phyloP scores from a whole-genome alignment of 2,113 vertebrate genomes.

The Prionailurus viverrinus region DNA sequence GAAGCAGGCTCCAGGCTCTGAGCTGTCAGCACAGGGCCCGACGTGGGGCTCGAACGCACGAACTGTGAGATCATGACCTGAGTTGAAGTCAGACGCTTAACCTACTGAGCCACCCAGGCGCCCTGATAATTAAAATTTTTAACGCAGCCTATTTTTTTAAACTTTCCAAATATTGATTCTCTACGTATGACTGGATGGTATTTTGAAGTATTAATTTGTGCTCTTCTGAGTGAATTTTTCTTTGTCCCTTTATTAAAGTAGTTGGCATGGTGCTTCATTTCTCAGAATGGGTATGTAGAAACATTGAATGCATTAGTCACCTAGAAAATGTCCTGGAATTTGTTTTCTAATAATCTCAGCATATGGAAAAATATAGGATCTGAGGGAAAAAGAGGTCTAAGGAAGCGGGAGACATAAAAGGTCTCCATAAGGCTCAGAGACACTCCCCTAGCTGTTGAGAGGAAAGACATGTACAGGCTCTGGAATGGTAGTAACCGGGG shows the following conservation, averaged over 20 bases:
- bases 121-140: neutral
- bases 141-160: neutral
- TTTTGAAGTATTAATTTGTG: neutral
- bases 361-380: neutral
- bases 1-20: too few relatives aligned
- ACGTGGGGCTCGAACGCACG: too few relatives aligned
- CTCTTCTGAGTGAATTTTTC: neutral
- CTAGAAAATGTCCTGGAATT: conserved; percentile 11
- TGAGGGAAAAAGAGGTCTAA: neutral
- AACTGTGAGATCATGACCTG: too few relatives aligned
- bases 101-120: too few relatives aligned
- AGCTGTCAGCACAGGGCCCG: too few relatives aligned
- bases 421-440: neutral
- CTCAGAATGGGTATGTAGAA: neutral
- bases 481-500: neutral
- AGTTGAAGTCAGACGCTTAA: too few relatives aligned
- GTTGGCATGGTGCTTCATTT: neutral
- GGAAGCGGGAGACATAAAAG: neutral
- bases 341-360: neutral
- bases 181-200: neutral
- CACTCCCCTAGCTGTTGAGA: neutral
- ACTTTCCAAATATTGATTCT: neutral
- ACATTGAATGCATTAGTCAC: neutral
- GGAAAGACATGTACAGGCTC: neutral
- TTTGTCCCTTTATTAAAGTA: neutral